Conservation (phyloP, 2,888 invertebrate species). For the Cynaeus angustus region DNA sequence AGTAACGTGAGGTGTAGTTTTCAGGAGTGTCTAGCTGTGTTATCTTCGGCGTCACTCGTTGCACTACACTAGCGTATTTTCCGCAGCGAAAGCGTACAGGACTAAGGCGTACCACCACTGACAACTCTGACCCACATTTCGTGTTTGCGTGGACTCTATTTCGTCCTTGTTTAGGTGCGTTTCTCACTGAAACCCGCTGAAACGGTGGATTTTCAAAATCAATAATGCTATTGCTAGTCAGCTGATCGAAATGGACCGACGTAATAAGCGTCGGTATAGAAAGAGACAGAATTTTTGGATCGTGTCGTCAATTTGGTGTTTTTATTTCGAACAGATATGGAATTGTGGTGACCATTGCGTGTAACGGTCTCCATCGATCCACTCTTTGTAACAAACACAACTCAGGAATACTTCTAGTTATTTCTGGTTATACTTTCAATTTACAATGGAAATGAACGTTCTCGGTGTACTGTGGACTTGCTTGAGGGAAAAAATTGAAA, state of each 20-base stretch:
- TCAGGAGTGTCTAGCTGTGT: background rate
- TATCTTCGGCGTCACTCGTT: conserved; percentile 28
- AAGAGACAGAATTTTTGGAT: background rate
- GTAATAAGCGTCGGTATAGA: conserved; percentile 16
- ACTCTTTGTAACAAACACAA: too few relatives aligned
- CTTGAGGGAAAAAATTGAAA: too few relatives aligned
- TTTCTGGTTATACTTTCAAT: too few relatives aligned
- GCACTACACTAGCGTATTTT: conserved; percentile 38
- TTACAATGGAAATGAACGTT: too few relatives aligned
- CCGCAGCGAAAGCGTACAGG: conserved; percentile 31
- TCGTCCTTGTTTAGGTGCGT: conserved; percentile 47
- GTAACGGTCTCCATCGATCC: too few relatives aligned
- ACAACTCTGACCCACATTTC: conserved; percentile 47
- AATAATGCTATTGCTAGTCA: conserved; percentile 46
- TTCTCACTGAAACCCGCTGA: conserved; percentile 44
- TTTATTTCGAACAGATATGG: too few relatives aligned
- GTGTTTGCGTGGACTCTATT: conserved; percentile 41
- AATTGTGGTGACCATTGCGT: too few relatives aligned
- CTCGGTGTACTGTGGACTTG: too few relatives aligned
- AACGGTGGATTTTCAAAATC: conserved; percentile 42
- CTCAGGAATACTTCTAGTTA: too few relatives aligned
- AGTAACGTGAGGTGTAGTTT: background rate
- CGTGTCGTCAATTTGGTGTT: background rate
- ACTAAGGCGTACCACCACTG: conserved; percentile 44
- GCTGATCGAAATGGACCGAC: conserved; percentile 48